These are phyloP conservation scores for Salvelinus sp. DNA, from an alignment of 2,113 vertebrate genomes.

Conservation along the genomic window DNA sequence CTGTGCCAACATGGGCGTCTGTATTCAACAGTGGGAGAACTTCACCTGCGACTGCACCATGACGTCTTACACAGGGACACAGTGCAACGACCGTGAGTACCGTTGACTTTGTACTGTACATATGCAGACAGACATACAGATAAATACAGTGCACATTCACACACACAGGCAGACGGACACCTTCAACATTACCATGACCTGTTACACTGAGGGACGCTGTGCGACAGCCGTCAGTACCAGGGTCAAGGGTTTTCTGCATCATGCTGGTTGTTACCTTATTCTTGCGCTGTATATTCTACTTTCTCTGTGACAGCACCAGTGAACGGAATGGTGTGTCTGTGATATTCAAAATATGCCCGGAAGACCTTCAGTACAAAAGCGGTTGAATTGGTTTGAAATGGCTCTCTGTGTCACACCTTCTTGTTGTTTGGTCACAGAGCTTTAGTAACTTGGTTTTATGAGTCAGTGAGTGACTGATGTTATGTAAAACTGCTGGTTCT, in stretches of 20 bases:
- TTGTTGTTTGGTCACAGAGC: conserved; percentile 13
- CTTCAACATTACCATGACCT: no score
- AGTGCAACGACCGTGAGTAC: conserved; percentile 4
- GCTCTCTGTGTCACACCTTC: conserved; percentile 6
- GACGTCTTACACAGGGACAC: conserved; percentile 72
- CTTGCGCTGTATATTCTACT: background rate
- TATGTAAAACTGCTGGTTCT: conserved; percentile 55
- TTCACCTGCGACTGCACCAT: conserved; percentile 97
- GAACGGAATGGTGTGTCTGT: background rate
- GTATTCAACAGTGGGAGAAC: conserved; percentile 98
- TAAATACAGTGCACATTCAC: background rate
- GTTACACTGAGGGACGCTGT: no score
- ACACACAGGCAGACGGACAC: no score
- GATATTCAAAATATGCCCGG: background rate
- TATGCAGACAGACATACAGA: background rate
- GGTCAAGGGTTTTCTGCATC: no score
- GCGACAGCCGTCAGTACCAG: no score
- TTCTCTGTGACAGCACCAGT: background rate
- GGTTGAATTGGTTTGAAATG: background rate
- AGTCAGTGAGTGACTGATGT: conserved; percentile 28
- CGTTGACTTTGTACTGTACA: background rate
- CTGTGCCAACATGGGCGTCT: conserved; percentile 94
- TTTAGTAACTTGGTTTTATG: conserved; percentile 14
- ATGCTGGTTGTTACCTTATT: background rate
- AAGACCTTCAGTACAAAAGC: background rate